phyloP scores from a whole-genome alignment of 2,888 invertebrate species.

The Acutogordius australiensis region DNA sequence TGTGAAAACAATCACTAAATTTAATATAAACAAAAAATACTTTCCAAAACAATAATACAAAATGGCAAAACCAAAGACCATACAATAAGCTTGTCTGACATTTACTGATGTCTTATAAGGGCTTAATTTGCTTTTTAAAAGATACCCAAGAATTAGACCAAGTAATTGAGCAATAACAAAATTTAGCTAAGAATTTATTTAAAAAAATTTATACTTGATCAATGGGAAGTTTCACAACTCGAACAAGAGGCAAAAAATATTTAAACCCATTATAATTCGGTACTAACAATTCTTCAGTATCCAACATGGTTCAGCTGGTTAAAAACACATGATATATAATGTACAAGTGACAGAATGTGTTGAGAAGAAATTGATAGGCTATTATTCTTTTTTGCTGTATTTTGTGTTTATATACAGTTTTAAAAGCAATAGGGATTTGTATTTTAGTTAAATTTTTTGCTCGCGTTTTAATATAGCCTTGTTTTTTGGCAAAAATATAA shows the following conservation, averaged over 20 bases:
- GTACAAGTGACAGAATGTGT: too few relatives aligned
- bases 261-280: neutral
- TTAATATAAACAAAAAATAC: neutral
- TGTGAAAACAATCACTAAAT: neutral
- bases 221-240: neutral
- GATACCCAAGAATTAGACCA: neutral
- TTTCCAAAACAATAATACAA: neutral
- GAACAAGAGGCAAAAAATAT: neutral
- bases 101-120: slow-evolving; percentile 2
- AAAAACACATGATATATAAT: too few relatives aligned
- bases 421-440: too few relatives aligned
- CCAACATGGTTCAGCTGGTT: too few relatives aligned
- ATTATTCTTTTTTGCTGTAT: too few relatives aligned
- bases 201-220: slow-evolving; percentile 7
- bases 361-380: too few relatives aligned
- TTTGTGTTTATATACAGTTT: too few relatives aligned
- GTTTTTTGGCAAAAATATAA: too few relatives aligned
- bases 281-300: neutral
- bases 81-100: neutral
- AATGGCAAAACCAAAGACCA: neutral
- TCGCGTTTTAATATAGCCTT: too few relatives aligned
- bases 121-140: neutral
- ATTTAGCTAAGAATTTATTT: neutral
- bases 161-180: neutral
- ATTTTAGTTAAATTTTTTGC: too few relatives aligned